Evolutionary conservation across 2,888 invertebrate genomes (phyloP).

Genomic region (Drosophila meridionalis): DNA sequence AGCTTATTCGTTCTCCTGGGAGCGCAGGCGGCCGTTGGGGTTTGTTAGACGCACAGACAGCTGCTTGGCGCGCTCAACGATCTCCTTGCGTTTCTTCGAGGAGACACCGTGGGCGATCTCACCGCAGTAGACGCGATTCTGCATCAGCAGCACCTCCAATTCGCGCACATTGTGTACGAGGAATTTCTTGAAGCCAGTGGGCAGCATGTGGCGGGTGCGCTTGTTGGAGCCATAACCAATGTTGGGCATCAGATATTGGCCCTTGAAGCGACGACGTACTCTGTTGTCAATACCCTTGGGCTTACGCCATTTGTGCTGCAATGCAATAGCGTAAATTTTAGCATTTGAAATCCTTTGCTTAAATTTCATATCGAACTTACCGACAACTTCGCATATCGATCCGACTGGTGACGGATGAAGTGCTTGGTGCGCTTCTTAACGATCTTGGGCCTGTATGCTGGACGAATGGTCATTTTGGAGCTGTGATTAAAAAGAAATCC

Average conservation of each 20-base stretch:
- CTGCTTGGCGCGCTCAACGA: slow-evolving; percentile 98
- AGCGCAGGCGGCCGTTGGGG: slow-evolving; percentile 97
- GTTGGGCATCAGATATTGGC: slow-evolving; percentile 99
- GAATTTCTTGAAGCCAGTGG: slow-evolving; percentile 99
- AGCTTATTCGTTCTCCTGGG: slow-evolving; percentile 98
- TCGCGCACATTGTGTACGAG: slow-evolving; percentile 96
- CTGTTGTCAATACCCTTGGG: slow-evolving; percentile 99
- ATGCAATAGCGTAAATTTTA: slow-evolving; percentile 13
- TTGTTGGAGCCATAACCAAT: slow-evolving; percentile 99
- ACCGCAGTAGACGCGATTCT: slow-evolving; percentile 98
- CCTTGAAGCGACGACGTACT: slow-evolving; percentile 99
- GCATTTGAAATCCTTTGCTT: not conserved
- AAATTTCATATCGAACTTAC: slow-evolving; percentile 85
- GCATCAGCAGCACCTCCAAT: slow-evolving; percentile 99
- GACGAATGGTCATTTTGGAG: slow-evolving; percentile 93
- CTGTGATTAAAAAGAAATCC: slow-evolving; percentile 71
- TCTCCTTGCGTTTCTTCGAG: slow-evolving; percentile 97
- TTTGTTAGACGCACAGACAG: slow-evolving; percentile 98
- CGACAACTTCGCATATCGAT: slow-evolving; percentile 98
- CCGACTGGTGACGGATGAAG: slow-evolving; percentile 99
- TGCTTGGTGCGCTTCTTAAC: slow-evolving; percentile 99
- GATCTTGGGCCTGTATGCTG: slow-evolving; percentile 94
- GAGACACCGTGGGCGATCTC: slow-evolving; percentile 99
- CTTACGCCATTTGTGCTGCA: slow-evolving; percentile 98
- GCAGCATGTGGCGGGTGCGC: slow-evolving; percentile 98